These are phyloP conservation scores for Odontothrips loti DNA, from an alignment of 2,888 invertebrate genomes.

Conservation along the genomic window DNA sequence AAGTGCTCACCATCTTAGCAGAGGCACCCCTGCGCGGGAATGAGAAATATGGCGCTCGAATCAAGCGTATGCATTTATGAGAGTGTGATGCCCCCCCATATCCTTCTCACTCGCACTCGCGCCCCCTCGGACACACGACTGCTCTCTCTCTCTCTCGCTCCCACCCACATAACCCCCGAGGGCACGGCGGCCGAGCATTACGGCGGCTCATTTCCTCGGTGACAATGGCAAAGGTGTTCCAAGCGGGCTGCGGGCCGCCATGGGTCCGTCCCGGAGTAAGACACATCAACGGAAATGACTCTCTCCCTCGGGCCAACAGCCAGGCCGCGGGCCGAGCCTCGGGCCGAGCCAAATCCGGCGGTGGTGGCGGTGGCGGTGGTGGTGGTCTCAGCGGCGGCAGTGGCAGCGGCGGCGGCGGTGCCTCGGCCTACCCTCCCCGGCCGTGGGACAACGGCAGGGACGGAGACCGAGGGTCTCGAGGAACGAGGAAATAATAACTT, in stretches of 20 bases:
- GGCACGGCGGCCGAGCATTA: background rate
- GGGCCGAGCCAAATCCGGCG: background rate
- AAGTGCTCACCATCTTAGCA: too few species aligned
- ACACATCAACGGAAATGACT: conserved; percentile 22
- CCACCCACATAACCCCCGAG: background rate
- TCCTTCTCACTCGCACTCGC: background rate
- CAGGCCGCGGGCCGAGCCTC: background rate
- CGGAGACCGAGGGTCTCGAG: background rate
- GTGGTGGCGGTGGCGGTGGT: background rate
- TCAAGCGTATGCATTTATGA: too few species aligned
- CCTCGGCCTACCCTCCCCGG: background rate
- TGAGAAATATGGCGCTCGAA: too few species aligned
- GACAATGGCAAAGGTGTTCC: conserved; percentile 17
- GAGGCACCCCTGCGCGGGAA: too few species aligned
- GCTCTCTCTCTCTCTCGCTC: background rate
- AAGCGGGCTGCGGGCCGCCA: too few species aligned
- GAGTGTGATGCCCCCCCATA: too few species aligned
- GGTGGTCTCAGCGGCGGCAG: background rate
- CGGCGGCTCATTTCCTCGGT: conserved; percentile 12
- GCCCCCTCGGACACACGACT: background rate
- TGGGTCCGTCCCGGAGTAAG: background rate
- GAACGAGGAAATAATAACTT: conserved; percentile 23
- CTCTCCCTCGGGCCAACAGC: background rate
- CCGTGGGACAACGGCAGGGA: background rate
- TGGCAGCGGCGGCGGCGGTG: background rate